Evolutionary conservation across 2,888 invertebrate genomes (phyloP).

Genomic region (Tenthredo scrophulariae): DNA sequence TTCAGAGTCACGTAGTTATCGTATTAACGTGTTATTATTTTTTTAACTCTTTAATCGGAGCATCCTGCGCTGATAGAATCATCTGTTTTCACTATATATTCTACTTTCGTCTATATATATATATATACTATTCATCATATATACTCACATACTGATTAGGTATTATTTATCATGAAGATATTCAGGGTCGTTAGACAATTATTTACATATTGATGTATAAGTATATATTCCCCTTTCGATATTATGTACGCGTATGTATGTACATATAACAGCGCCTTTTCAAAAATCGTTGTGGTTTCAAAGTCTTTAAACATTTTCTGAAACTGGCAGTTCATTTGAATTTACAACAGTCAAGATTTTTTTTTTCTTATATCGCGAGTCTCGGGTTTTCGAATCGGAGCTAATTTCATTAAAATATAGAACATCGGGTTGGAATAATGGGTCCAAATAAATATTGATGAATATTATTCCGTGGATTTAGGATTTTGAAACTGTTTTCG

Average conservation of each 20-base stretch:
- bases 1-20: conserved; percentile 35
- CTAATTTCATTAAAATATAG: neutral
- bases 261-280: neutral
- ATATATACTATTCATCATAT: neutral
- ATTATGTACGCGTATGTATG: neutral
- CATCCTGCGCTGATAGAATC: conserved; percentile 14
- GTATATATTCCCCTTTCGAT: neutral
- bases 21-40: conserved; percentile 48
- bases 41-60: conserved; percentile 49
- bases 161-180: neutral
- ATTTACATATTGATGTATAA: neutral
- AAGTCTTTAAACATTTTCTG: conserved; percentile 22
- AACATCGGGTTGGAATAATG: neutral
- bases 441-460: neutral
- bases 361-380: neutral
- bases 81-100: conserved; percentile 4
- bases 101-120: neutral
- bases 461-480: neutral
- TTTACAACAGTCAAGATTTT: neutral
- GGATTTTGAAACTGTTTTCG: neutral
- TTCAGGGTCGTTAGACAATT: neutral
- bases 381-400: neutral
- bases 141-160: neutral
- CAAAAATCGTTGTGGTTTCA: neutral
- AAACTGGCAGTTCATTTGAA: conserved; percentile 16